These are phyloP conservation scores for Drosophila triauraria DNA, from an alignment of 1,140 invertebrate species.

Conservation along the genomic window DNA sequence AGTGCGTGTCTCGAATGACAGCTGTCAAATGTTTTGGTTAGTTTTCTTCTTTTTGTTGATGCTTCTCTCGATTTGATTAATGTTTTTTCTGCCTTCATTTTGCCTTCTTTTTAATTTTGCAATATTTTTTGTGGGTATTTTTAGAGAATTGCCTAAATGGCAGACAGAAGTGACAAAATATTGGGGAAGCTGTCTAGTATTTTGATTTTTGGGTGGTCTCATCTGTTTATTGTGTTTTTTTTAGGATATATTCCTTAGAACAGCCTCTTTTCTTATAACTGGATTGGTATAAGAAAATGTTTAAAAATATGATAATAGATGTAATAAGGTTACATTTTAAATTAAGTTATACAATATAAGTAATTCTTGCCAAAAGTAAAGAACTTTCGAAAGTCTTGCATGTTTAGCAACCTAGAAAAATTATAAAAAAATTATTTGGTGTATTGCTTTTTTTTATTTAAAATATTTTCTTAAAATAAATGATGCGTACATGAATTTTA, in stretches of 20 bases:
- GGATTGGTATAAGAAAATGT: no score
- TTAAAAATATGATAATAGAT: no score
- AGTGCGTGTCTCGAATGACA: constrained; percentile 69
- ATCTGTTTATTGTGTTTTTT: constrained; percentile 7
- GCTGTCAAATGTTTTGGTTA: constrained; percentile 70
- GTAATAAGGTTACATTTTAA: no score
- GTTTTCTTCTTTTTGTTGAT: constrained; percentile 19
- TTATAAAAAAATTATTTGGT: no score
- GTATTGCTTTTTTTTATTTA: no score
- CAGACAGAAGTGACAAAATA: constrained; percentile 48
- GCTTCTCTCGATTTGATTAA: constrained; percentile 61
- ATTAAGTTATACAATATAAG: no score
- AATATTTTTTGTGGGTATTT: constrained; percentile 34
- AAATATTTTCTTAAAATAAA: no score
- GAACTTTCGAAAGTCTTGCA: no score
- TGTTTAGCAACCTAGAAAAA: no score
- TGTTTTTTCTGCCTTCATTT: constrained; percentile 38
- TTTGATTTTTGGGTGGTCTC: constrained; percentile 12
- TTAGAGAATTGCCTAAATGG: constrained; percentile 17
- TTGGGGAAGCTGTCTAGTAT: constrained; percentile 7
- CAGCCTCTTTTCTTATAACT: no score
- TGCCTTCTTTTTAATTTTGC: constrained; percentile 57
- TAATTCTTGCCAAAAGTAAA: no score
- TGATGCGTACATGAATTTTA: no score
- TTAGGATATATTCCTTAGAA: neutral